A percentile compares a stretch with the other conserved stretches of the same genome.
Evolutionary conservation across 2,113 vertebrate genomes (phyloP).

Genomic region (Tinamus guttatus): DNA sequence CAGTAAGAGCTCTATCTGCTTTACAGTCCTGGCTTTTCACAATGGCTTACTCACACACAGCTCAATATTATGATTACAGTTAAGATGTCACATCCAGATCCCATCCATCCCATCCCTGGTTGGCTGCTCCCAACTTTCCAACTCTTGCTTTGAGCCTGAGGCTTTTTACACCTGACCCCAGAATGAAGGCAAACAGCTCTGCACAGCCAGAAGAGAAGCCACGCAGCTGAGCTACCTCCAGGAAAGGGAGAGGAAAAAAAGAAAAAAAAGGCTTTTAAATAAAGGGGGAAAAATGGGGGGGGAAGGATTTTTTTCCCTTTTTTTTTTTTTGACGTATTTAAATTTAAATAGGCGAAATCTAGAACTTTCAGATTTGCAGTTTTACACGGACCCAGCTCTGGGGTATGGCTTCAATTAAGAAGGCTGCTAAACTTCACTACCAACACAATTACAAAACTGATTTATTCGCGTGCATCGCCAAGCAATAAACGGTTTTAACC

Average conservation of each 20-base stretch:
- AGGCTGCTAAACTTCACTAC: not conserved
- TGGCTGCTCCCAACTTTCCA: fast-evolving
- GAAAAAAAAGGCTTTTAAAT: not conserved
- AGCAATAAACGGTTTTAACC: not conserved
- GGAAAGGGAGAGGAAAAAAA: no score
- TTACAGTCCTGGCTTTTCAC: not conserved
- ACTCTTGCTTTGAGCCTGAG: not conserved
- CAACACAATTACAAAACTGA: no score
- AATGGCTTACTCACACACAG: not conserved
- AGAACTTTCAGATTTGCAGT: not conserved
- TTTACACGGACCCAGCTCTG: not conserved
- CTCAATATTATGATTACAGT: fast-evolving
- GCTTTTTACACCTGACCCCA: not conserved
- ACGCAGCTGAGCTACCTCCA: not conserved
- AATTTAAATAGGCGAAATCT: not conserved
- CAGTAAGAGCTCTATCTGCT: fast-evolving
- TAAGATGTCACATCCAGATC: not conserved
- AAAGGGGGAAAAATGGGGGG: no score
- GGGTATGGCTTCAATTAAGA: not conserved
- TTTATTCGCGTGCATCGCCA: not conserved
- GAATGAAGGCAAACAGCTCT: fast-evolving
- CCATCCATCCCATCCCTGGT: fast-evolving
- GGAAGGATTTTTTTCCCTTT: no score
- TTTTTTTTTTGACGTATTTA: not conserved
- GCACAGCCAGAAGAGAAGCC: fast-evolving